These are phyloP conservation scores for Indicator indicator DNA, from an alignment of 2,113 vertebrate species.

Conservation along the genomic window DNA sequence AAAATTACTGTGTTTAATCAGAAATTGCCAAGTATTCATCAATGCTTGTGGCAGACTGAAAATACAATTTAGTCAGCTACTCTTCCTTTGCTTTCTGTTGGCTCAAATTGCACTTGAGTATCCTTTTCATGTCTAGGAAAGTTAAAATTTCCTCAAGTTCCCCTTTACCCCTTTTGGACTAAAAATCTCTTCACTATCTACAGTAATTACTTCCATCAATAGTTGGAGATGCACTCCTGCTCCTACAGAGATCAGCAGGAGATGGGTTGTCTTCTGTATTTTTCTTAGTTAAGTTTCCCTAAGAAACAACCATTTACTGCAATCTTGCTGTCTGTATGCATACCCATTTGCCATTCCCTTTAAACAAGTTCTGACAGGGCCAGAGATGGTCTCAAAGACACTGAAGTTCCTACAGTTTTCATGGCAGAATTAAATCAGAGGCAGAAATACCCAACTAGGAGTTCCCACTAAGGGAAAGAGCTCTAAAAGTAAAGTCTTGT, in stretches of 20 bases:
- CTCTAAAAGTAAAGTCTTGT: neutral
- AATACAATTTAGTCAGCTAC: neutral
- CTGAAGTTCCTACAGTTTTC: neutral
- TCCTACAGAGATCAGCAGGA: neutral
- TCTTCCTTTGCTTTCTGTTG: neutral
- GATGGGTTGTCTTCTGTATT: neutral
- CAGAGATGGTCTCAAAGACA: neutral
- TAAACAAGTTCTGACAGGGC: neutral
- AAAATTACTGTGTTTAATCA: neutral
- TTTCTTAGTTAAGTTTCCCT: neutral
- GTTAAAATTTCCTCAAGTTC: neutral
- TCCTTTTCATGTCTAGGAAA: neutral
- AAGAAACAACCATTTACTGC: neutral
- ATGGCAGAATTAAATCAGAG: neutral
- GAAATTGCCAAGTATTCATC: neutral
- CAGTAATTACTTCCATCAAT: rapidly evolving
- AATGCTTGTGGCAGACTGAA: neutral
- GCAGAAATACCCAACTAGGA: neutral
- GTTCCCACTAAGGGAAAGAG: neutral
- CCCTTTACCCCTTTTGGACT: neutral
- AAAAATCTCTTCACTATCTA: neutral
- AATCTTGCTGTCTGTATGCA: too few species aligned
- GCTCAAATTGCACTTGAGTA: neutral
- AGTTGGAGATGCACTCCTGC: neutral
- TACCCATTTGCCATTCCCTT: neutral